Evolutionary conservation across 2,888 invertebrate genomes (phyloP).

Genomic region (Leptinotarsa juncta): DNA sequence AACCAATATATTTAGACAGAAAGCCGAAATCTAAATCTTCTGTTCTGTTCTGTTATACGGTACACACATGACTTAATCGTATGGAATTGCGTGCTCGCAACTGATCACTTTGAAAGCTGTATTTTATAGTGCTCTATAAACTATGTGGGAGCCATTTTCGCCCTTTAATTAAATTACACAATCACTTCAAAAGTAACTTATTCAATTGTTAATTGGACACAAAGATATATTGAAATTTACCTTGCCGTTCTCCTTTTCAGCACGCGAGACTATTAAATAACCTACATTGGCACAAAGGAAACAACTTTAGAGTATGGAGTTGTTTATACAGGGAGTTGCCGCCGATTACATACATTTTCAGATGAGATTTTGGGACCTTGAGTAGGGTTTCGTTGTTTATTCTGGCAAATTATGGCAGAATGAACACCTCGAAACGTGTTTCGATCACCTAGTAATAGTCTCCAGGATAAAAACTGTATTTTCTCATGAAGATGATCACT

Average conservation of each 20-base stretch:
- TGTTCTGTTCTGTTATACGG: too few species aligned
- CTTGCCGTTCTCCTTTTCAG: slow-evolving; percentile 25
- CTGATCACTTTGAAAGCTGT: slow-evolving; percentile 16
- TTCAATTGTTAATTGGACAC: slow-evolving; percentile 38
- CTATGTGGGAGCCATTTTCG: slow-evolving; percentile 27
- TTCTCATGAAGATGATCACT: too few species aligned
- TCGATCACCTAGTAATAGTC: too few species aligned
- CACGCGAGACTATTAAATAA: slow-evolving; percentile 31
- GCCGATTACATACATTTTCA: not conserved
- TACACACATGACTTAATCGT: slow-evolving; percentile 15
- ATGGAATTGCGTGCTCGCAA: slow-evolving; percentile 20
- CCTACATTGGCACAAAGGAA: slow-evolving; percentile 15
- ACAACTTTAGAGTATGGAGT: not conserved
- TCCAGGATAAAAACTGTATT: too few species aligned
- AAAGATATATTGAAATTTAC: slow-evolving; percentile 37
- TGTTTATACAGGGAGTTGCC: not conserved
- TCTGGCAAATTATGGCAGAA: too few species aligned
- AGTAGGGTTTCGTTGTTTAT: too few species aligned
- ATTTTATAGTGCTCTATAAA: slow-evolving; percentile 10
- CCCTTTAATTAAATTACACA: slow-evolving; percentile 35
- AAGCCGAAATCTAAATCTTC: too few species aligned
- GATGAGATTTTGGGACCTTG: too few species aligned
- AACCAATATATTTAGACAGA: too few species aligned
- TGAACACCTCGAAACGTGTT: too few species aligned
- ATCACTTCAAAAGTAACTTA: slow-evolving; percentile 32